These are phyloP conservation scores for Zaprionus tsacasi DNA, from an alignment of 1,140 invertebrate genomes.

Conservation along the genomic window DNA sequence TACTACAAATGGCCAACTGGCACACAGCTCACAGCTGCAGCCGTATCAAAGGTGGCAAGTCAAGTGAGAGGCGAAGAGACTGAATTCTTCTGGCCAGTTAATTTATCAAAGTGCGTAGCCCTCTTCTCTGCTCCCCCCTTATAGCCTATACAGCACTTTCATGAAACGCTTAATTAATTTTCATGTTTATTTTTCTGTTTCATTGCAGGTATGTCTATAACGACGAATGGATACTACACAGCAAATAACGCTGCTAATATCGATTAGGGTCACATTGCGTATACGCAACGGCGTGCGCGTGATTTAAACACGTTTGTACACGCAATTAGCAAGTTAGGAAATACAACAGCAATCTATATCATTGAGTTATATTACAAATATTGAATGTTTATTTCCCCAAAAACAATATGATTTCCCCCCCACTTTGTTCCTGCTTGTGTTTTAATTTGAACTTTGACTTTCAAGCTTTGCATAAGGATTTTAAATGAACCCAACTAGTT, in stretches of 20 bases:
- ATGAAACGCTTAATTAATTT: conserved; percentile 58
- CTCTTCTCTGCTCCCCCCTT: not conserved
- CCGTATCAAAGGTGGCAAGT: conserved; percentile 32
- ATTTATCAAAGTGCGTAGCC: conserved; percentile 70
- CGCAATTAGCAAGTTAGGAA: not conserved
- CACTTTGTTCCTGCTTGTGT: not conserved
- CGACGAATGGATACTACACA: conserved; percentile 27
- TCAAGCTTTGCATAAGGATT: not conserved
- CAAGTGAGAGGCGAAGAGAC: conserved; percentile 1
- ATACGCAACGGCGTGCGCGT: conserved; percentile 35
- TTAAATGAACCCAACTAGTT: not conserved
- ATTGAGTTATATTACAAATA: not conserved
- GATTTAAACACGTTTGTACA: conserved; percentile 26
- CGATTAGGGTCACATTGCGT: conserved; percentile 66
- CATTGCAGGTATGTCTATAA: conserved; percentile 58
- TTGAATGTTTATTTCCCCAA: not conserved
- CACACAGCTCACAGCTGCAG: conserved; percentile 37
- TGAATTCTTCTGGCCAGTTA: conserved; percentile 53
- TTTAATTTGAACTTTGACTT: conserved; percentile 4
- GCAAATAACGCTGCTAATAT: conserved; percentile 50
- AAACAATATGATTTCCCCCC: not conserved
- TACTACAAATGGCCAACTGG: conserved; percentile 37
- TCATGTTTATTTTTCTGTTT: conserved; percentile 42
- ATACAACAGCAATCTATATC: conserved; percentile 1
- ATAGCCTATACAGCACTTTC: not conserved